Evolutionary conservation across 2,113 vertebrate species (phyloP), one percentile per base, ranked within the genome.

Genomic region (Axis porcinus): DNA sequence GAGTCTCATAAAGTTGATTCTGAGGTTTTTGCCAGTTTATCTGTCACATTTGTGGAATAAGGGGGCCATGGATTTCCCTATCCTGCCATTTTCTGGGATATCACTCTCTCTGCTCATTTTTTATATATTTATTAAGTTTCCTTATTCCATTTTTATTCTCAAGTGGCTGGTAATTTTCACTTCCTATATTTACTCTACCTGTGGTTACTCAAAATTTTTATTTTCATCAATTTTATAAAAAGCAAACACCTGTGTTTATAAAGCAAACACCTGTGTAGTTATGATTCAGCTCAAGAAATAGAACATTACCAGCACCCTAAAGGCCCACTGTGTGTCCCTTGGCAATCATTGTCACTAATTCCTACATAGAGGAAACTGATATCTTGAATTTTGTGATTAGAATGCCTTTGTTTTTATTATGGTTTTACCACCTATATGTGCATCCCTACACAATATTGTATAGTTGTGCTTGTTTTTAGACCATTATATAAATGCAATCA

Each of bases 181-280:
- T 74, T 91, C 81, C 14, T 91, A 81, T 76, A 91, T 95, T 96
- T 64, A 85, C 50, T 93, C n/a, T 76, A 57, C 27, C 45, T 4
- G 2, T 92, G 55, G 40, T 85, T 93, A 57, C 52, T 94, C 94
- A 79, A 93, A 84, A 33, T 23, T 70, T 97, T 94, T 43, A 4
- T 89, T 96, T 97, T 84, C 16, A 67, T 79, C 82, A 97, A 27
- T 92, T 97, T 94, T 96, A 84, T 95, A 79, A 78, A 87, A 90
- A 95, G 62, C n/a, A 17, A 93, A 55, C 96, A 96, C 50, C 50
- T 93, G 57, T 93, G 43, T 91, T 96, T 96, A 64, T 92, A 70
- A 91, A 93, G 55, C 74, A 83, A 95, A 84, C 55, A 84, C 57
- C 25, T 93, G 43, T 82, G 2, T 85, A 91, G 88, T 40, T 21